A percentile compares a stretch with the other conserved stretches of the same genome.
Evolutionary conservation across 2,888 invertebrate species (phyloP).

Genomic region (Dioctria rufipes): DNA sequence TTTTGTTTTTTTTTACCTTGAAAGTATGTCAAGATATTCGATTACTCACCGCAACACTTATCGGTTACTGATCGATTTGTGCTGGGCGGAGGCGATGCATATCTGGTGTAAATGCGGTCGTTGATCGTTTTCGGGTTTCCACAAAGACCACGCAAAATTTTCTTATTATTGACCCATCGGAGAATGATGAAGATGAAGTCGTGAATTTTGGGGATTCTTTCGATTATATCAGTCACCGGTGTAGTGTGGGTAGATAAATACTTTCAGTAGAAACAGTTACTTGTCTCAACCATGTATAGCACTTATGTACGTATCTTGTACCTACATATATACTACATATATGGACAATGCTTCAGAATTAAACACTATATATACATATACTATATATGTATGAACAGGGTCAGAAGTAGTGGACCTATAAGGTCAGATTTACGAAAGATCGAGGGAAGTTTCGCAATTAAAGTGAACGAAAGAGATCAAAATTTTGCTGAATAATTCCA

Average conservation of each 20-base stretch:
- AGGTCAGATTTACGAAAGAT: constrained; percentile 3
- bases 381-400: not conserved
- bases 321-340: not conserved
- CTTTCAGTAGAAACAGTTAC: constrained; percentile 7
- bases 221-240: constrained; percentile 1
- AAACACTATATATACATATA: not conserved
- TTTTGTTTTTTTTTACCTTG: not conserved
- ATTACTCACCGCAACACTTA: constrained; percentile 35
- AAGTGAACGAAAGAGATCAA: constrained; percentile 44
- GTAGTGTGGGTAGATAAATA: constrained; percentile 12
- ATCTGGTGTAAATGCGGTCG: constrained; percentile 31
- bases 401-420: constrained; percentile 28
- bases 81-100: constrained; percentile 43
- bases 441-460: constrained; percentile 24
- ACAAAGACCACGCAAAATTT: constrained; percentile 13
- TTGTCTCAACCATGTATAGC: constrained; percentile 6
- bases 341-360: not conserved
- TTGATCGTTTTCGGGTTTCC: constrained; percentile 23
- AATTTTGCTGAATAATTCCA: constrained; percentile 51
- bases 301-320: too few species aligned
- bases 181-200: not conserved
- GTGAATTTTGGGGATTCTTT: constrained; percentile 24
- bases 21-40: constrained; percentile 48
- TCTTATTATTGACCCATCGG: constrained; percentile 1
- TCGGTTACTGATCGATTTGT: constrained; percentile 29